Conservation (phyloP, 2,113 vertebrate species). For the Halcyon malimbica region DNA sequence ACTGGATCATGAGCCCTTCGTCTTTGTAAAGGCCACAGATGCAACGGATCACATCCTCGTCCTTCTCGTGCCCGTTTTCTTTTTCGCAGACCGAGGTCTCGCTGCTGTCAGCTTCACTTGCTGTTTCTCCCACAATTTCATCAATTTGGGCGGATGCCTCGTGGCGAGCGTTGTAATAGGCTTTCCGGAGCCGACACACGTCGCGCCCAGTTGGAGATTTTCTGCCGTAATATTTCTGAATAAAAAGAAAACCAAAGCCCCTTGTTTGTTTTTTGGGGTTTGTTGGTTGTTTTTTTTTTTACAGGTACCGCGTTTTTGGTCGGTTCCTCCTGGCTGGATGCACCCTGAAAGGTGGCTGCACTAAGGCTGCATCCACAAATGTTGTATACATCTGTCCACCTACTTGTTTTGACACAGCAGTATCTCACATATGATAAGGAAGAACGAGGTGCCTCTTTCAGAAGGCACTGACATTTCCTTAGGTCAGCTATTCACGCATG, state of each 20-base stretch:
- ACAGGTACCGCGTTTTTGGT: not conserved
- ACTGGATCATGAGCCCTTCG: conserved; percentile 98
- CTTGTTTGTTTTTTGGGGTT: not conserved
- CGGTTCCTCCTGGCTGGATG: not conserved
- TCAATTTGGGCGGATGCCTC: conserved; percentile 95
- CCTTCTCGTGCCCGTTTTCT: conserved; percentile 79
- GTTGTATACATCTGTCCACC: accelerated
- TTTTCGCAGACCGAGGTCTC: conserved; percentile 85
- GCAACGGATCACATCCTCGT: conserved; percentile 95
- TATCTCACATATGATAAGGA: not conserved
- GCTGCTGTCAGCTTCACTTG: conserved; percentile 96
- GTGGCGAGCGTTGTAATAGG: conserved; percentile 92
- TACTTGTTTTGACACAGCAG: not conserved
- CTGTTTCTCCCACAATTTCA: conserved; percentile 96
- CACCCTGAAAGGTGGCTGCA: not conserved
- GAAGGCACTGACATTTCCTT: not conserved
- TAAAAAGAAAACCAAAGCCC: not conserved
- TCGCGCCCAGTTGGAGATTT: conserved; percentile 91
- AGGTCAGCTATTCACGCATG: not conserved
- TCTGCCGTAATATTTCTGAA: conserved; percentile 95
- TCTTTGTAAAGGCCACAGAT: conserved; percentile 98
- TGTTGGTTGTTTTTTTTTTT: too few relatives aligned
- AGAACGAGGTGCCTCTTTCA: not conserved
- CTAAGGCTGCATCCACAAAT: not conserved
- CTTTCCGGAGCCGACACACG: conserved; percentile 92